A percentile compares a stretch with the other conserved stretches of the same genome.
These are phyloP conservation scores for Colletes latitarsis DNA, from an alignment of 1,140 invertebrate genomes.

Conservation along the genomic window DNA sequence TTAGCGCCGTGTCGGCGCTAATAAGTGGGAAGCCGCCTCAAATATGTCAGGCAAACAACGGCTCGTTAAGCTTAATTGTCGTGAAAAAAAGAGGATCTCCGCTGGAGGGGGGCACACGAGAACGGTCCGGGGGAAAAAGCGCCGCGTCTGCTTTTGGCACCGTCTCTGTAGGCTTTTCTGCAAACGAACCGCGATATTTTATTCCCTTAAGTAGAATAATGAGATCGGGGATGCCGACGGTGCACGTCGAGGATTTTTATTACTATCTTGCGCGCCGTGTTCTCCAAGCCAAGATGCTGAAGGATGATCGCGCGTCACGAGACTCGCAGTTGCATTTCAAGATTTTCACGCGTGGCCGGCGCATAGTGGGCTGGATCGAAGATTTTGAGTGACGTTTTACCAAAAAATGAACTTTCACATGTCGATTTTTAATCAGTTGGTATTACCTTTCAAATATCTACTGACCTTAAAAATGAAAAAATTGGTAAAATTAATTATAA, in stretches of 20 bases:
- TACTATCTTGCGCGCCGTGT: not conserved
- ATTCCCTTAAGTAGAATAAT: constrained; percentile 36
- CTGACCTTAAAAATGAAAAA: no score
- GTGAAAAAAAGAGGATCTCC: constrained; percentile 56
- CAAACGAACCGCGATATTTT: constrained; percentile 34
- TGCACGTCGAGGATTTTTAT: not conserved
- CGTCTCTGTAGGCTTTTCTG: constrained; percentile 42
- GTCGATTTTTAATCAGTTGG: no score
- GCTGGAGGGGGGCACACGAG: constrained; percentile 8
- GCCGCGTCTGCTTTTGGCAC: constrained; percentile 46
- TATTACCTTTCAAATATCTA: no score
- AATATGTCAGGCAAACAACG: constrained; percentile 72
- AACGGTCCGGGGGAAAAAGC: not conserved
- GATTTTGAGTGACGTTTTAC: no score
- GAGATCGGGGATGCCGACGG: constrained; percentile 2
- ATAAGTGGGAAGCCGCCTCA: constrained; percentile 74
- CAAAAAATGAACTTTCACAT: no score
- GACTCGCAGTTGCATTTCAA: no score
- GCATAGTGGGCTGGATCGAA: no score
- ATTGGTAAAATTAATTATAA: no score
- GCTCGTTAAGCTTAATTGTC: constrained; percentile 74
- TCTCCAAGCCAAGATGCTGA: not conserved
- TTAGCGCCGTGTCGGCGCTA: constrained; percentile 70
- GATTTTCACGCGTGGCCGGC: no score
- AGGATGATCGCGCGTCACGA: no score